Base-by-base conservation (phyloP, 1,140 invertebrate genomes). In the Drosophila lacertosa region DNA sequence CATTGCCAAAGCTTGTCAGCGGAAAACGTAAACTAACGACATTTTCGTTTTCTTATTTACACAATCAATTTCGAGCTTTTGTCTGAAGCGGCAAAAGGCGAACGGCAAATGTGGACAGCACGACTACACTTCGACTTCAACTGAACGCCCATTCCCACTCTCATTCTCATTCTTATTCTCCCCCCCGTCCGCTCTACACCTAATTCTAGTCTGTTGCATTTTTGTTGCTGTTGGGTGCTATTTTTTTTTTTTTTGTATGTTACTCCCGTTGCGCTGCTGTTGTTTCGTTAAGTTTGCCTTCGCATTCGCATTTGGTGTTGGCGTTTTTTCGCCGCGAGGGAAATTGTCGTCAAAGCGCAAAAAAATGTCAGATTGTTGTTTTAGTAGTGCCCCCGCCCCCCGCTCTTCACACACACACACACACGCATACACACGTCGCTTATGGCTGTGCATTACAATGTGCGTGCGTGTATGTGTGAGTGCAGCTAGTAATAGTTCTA, bases 21-120 rank as follows among this genome's bases (percentile, higher is more conserved):
- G 80, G 81, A 86, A 84, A 86, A 81, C 82, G 81, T 88, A 86
- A 88, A 88, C 81, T 86, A 86, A 86, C 81, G 81, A 81, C 81
- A 81, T 88, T 88, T 88, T 88, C 82, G 77, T 74, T 81, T 74
- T 82, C 81, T 86, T 86, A 86, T 86, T 86, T 86, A 86, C 81
- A 88, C 81, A 86, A 88, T 86, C 81, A 86, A 86, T 86, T 86
- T 88, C 50, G 74, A 50, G 79, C 79, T 82, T 83, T 74, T 81
- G 74, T 81, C 64, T 77, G 73, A 86, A 80, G 74, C 72, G 57
- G 57, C 59, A 74, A 65, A 80, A 57, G 77, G 63, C 73, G 53
- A 74, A 62, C 73, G 77, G 35, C 68, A 76, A 57, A 59, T 66
- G 22, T 50, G 48, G 57, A 75, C 47, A 59, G 67, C 60, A 75